Percentiles rank a stretch among this genome's conserved stretches.
Evolutionary conservation across 2,113 vertebrate species (phyloP).

Genomic region (Saccopteryx bilineata): DNA sequence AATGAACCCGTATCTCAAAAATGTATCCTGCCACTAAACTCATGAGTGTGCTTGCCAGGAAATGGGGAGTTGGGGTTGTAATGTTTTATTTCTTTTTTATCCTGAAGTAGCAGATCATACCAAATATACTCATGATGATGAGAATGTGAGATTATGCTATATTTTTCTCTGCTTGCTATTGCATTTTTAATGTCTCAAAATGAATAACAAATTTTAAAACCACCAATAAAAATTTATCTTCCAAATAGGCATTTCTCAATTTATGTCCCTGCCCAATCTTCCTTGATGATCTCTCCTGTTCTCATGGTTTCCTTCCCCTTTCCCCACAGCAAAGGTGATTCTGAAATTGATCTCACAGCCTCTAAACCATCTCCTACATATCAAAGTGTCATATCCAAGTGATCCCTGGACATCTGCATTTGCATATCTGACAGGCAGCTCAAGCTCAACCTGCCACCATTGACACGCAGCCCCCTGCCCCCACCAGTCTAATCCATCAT

Average conservation of each 20-base stretch:
- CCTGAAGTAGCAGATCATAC: not conserved
- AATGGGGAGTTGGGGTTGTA: not conserved
- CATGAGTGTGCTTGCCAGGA: not conserved
- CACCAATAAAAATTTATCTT: slow-evolving; percentile 72
- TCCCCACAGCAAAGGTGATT: not conserved
- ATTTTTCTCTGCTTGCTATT: slow-evolving; percentile 67
- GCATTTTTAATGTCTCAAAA: slow-evolving; percentile 70
- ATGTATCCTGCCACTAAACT: slow-evolving; percentile 1
- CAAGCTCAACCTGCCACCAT: not conserved
- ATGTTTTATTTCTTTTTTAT: slow-evolving; percentile 55
- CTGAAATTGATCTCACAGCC: slow-evolving; percentile 25
- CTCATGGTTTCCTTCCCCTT: not conserved
- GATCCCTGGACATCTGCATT: not conserved
- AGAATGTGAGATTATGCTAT: slow-evolving; percentile 55
- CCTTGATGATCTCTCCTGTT: slow-evolving; percentile 26
- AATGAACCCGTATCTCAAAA: not conserved
- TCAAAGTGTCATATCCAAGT: slow-evolving; percentile 42
- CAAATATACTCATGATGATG: slow-evolving; percentile 68
- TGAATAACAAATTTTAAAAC: slow-evolving; percentile 76
- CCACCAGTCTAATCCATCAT: not conserved
- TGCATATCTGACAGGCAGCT: slow-evolving; percentile 61
- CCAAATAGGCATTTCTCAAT: slow-evolving; percentile 66
- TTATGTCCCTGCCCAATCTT: slow-evolving; percentile 54
- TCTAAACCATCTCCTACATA: not conserved
- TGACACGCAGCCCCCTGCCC: not conserved